Evolutionary conservation across 2,113 vertebrate species (phyloP).

Genomic region (Miniopterus natalensis): DNA sequence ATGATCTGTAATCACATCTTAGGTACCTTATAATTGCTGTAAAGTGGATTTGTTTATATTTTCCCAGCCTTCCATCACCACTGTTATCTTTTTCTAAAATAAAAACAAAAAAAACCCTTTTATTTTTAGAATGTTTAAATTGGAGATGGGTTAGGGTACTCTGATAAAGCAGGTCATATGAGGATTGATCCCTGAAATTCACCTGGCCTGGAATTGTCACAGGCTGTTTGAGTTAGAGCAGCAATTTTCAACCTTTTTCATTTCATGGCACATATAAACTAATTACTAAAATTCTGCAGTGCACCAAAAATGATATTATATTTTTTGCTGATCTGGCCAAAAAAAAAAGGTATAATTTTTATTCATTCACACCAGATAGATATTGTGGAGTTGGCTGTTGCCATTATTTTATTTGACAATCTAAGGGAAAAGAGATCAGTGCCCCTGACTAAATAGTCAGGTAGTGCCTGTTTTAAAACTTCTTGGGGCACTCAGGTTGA

Average conservation of each 20-base stretch:
- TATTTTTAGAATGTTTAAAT: slow-evolving; percentile 35
- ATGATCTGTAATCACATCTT: not conserved
- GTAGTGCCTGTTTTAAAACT: not conserved
- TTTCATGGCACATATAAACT: not conserved
- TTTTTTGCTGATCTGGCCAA: not conserved
- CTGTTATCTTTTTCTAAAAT: not conserved
- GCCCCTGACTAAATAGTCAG: not conserved
- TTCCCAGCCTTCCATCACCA: not conserved
- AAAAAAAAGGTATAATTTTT: not conserved
- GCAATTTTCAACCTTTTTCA: not conserved
- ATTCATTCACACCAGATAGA: not conserved
- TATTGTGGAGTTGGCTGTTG: not conserved
- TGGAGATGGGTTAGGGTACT: not conserved
- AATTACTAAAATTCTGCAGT: too few species aligned
- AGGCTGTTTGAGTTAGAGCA: not conserved
- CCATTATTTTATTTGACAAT: not conserved
- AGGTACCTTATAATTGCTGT: not conserved
- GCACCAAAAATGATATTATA: not conserved
- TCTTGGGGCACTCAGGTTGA: not conserved
- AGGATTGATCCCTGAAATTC: not conserved
- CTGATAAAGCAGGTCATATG: not conserved
- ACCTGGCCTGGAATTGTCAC: not conserved
- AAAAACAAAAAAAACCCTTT: slow-evolving; percentile 1
- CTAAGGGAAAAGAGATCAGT: not conserved
- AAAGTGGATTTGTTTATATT: not conserved